These are phyloP conservation scores for Dipodomys stephensi DNA, from an alignment of 2,113 vertebrate genomes.

Conservation along the genomic window DNA sequence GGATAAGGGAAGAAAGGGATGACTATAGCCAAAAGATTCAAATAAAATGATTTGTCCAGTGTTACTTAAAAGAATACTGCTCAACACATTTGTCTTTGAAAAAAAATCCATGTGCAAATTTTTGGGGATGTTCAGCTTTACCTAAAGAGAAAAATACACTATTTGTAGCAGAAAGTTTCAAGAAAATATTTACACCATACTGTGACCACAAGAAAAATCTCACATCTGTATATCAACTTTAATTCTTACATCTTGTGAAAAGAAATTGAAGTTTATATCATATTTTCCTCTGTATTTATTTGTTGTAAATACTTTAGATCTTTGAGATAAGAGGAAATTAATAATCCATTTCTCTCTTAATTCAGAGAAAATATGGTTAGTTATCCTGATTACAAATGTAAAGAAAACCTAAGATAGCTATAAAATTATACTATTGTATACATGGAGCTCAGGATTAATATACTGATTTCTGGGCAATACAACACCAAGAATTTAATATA, in stretches of 20 bases:
- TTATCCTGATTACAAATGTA: not conserved
- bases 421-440: constrained; percentile 17
- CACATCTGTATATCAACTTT: not conserved
- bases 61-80: not conserved
- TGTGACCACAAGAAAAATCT: not conserved
- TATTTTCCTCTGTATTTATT: constrained; percentile 15
- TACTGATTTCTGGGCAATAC: not conserved
- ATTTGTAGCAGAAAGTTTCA: not conserved
- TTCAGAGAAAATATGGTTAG: not conserved
- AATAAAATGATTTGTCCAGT: not conserved
- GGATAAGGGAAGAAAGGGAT: fast-evolving
- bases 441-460: not conserved
- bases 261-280: not conserved
- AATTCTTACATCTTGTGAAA: constrained; percentile 6
- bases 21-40: not conserved
- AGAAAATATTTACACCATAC: not conserved
- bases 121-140: not conserved
- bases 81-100: not conserved
- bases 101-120: not conserved
- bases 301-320: not conserved
- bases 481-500: constrained; percentile 33
- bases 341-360: not conserved
- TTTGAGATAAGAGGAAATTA: constrained; percentile 3
- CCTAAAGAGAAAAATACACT: not conserved
- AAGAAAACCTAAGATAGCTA: not conserved